phyloP scores from a whole-genome alignment of 2,888 invertebrate genomes.

The Xylota sylvarum region DNA sequence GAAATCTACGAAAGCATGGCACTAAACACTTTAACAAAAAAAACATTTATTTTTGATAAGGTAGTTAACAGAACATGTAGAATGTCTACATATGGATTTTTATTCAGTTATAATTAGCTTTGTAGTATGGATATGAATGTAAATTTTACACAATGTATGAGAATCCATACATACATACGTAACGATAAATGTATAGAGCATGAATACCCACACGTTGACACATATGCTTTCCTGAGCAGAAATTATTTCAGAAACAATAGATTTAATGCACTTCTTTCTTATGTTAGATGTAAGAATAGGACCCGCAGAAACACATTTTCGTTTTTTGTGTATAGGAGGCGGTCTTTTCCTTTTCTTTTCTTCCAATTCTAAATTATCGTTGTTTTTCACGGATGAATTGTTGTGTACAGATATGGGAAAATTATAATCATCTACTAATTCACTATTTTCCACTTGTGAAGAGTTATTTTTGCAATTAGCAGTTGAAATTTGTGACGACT shows the following conservation, averaged over 20 bases:
- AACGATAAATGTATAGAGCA: background rate
- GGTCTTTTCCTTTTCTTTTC: constrained; percentile 82
- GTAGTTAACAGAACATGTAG: too few species aligned
- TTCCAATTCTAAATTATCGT: constrained; percentile 78
- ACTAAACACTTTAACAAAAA: too few species aligned
- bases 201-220: constrained; percentile 57
- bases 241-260: constrained; percentile 6
- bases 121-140: background rate
- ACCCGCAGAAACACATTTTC: constrained; percentile 84
- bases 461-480: background rate
- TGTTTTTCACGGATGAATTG: background rate
- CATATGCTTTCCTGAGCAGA: background rate
- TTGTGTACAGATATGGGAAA: background rate
- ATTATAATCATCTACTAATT: constrained; percentile 18
- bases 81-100: too few species aligned
- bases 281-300: constrained; percentile 80
- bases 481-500: background rate
- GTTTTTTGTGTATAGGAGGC: constrained; percentile 80
- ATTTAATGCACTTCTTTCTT: constrained; percentile 19
- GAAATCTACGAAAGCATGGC: too few species aligned
- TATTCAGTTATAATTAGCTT: too few species aligned
- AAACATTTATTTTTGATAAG: too few species aligned
- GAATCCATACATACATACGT: background rate
- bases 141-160: background rate
- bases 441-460: background rate